Base-by-base conservation (phyloP, 2,888 invertebrate genomes). In the Micoletzkya japonica region DNA sequence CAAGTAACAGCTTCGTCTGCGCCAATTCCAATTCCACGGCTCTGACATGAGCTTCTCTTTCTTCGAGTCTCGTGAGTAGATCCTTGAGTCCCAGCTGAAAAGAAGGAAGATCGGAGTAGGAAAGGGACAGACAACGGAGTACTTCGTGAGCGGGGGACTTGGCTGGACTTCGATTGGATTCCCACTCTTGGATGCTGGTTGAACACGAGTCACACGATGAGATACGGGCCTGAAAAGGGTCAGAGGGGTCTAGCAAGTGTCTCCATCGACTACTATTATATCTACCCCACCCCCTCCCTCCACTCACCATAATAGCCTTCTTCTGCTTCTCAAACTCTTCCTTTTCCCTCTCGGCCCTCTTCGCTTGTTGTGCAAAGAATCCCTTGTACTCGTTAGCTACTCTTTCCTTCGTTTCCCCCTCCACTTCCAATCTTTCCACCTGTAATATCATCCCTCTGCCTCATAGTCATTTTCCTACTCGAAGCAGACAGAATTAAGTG, bases 1-100 rank as follows among this genome's bases (percentile, higher is more conserved):
- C 98, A 77, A 96, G 92, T 0, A 94, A 95, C 77, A 98, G 88
- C 87, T 98, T 98, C 0, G 96, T 94, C 86, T 95, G 93, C 2
- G 97, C 98, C 78, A 98, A 88, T 85, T 98, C 96, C 72, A 96
- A 88, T 86, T 98, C 98, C 26, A 98, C 72, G 0, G 76, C 72
- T 64, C 79, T 75, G 50, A 63, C 88, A 52, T 79, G 76, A 26
- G 76, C 78, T 30, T 81, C 80, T 36, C 73, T 34, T 59, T 81
- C 80, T 39, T 78, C 78, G 24, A 81, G 44, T 36, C 76, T 73
- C 36, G 78, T 68, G 28, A 81, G 54, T 24, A 80, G 49, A 58
- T 81, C 78, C 2, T 24, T 30, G 32, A 58, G 36, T 20, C 68
- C 57, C 34, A 68, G 2, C 68, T 68, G 58, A 4, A 57, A 56